Evolutionary conservation across 2,113 vertebrate species (phyloP).

Genomic region (Hemiscyllium ocellatum): DNA sequence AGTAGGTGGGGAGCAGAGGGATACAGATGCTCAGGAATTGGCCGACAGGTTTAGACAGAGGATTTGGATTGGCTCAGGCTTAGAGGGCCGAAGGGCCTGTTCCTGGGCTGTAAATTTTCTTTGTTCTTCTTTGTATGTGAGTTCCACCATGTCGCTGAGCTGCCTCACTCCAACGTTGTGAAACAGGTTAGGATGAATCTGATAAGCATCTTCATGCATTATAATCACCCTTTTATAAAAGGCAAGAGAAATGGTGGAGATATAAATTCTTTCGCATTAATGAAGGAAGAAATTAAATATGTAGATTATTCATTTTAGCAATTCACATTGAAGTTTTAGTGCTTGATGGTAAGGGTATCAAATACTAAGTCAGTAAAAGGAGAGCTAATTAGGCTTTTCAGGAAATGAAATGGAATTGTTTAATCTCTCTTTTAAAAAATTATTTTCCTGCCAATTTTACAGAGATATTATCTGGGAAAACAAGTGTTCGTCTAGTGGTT

Average conservation of each 20-base stretch:
- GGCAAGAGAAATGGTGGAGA: background rate
- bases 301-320: background rate
- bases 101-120: too few species aligned
- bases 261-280: background rate
- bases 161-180: too few species aligned
- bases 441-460: too few species aligned
- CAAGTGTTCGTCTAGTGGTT: too few species aligned
- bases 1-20: too few species aligned
- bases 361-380: background rate
- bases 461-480: too few species aligned
- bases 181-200: background rate
- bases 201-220: background rate
- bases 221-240: background rate
- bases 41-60: too few species aligned
- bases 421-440: background rate
- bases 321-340: background rate
- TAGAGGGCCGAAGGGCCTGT: too few species aligned
- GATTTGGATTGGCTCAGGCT: too few species aligned
- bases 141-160: too few species aligned
- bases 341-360: background rate
- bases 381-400: background rate
- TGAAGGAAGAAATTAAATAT: background rate
- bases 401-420: background rate
- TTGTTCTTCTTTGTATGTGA: too few species aligned
- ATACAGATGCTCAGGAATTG: too few species aligned